Conservation (phyloP, 1,140 invertebrate genomes). For the Pteromalus puparum region DNA sequence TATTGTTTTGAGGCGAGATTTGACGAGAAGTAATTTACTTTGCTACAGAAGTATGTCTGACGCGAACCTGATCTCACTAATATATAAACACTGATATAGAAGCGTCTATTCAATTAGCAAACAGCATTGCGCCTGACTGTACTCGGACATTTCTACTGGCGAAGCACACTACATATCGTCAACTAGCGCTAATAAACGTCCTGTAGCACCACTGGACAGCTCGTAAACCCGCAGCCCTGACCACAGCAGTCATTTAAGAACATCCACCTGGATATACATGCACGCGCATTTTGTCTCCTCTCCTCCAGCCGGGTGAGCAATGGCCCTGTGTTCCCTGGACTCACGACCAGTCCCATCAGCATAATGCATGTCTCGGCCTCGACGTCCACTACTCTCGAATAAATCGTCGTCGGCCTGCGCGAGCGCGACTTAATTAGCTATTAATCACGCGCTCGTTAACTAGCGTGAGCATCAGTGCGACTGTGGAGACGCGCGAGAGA, state of each 20-base stretch:
- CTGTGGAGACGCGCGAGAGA: conserved; percentile 32
- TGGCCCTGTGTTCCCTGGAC: not conserved
- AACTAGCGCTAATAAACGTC: not conserved
- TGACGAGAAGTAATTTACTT: too few species aligned
- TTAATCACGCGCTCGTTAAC: conserved; percentile 59
- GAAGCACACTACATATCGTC: not conserved
- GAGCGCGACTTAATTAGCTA: conserved; percentile 60
- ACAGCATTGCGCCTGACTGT: too few species aligned
- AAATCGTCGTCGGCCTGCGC: conserved; percentile 12
- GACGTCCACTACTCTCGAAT: conserved; percentile 8
- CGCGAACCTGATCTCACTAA: too few species aligned
- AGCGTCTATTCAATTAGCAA: too few species aligned
- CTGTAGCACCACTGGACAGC: too few species aligned
- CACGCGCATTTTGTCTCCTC: not conserved
- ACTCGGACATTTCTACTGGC: not conserved
- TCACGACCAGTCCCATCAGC: not conserved
- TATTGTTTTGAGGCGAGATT: too few species aligned
- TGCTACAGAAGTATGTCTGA: too few species aligned
- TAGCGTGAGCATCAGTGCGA: conserved; percentile 49
- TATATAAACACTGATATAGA: too few species aligned
- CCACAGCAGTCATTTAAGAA: not conserved
- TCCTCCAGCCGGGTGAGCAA: not conserved
- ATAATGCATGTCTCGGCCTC: conserved; percentile 26
- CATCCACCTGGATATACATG: not conserved
- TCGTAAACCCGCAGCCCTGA: not conserved